Evolutionary conservation across 2,888 invertebrate genomes (phyloP), one percentile per base, ranked within the genome.

Genomic region (Thymelicus acteon): DNA sequence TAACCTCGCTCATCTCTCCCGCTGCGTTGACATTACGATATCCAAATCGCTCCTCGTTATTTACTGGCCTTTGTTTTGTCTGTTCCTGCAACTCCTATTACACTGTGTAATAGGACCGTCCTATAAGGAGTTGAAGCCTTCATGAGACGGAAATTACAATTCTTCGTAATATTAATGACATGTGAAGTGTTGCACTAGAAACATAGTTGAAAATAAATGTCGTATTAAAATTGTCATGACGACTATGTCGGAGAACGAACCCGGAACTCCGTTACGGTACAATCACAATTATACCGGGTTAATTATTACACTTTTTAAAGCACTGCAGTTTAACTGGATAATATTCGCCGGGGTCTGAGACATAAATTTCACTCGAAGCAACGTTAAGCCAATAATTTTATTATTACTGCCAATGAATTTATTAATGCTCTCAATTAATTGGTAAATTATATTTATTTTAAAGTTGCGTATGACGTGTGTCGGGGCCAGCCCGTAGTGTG

Each of bases 21-120:
- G 64, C 64, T 40, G 64, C 13, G 49, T 24, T 54, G 52, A 64
- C 64, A 64, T 64, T 64, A 19, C 64, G 52, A 64, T 64, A 40
- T 24, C 15, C 64, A 52, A 64, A 64, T 52, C 54, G 63, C 49
- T 62, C 13, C 40, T 19, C 8, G 57, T 40, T 60, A 61, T 44
- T 61, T 61, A 44, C 37, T 12, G 7, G 7, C 44, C 40, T 40
- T 60, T 60, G 60, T 60, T 44, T 52, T 60, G 60, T 40, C 39
- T 60, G 40, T 44, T 60, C 40, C 40, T 44, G 60, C 44, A 13
- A 60, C 4, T 57, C 31, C 31, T 57, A 13, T 57, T 57, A 19
- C 49, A 52, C 15, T 52, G 49, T 52, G 49, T 52, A 52, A 52
- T 52, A 19, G 19, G 49, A 52, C 12, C 49, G 49, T 15, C 49